phyloP scores from a whole-genome alignment of 2,888 invertebrate genomes.

The Drosophila robusta region DNA sequence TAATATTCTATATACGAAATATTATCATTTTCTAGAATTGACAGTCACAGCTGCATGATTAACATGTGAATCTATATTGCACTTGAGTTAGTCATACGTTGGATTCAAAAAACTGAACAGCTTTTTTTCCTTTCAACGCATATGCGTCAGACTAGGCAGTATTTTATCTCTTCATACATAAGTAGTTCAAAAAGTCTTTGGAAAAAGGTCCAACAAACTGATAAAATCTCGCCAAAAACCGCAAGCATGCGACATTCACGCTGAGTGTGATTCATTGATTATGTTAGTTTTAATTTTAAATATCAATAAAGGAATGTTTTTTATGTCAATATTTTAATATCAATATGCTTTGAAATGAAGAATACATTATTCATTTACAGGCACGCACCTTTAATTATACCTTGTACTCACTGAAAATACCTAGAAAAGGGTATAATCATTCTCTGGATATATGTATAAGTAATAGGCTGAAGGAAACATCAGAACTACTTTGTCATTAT shows the following conservation, averaged over 20 bases:
- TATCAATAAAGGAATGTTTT: neutral
- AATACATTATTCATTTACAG: neutral
- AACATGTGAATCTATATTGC: slow-evolving; percentile 1
- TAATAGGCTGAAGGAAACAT: no score
- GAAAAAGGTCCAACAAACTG: neutral
- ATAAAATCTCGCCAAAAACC: slow-evolving; percentile 12
- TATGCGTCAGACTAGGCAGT: slow-evolving; percentile 20
- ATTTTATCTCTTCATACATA: neutral
- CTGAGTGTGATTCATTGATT: slow-evolving; percentile 18
- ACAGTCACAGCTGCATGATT: slow-evolving; percentile 5
- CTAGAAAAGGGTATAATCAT: no score
- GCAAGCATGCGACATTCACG: neutral
- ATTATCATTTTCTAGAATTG: neutral
- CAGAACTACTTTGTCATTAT: no score
- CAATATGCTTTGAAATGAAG: neutral
- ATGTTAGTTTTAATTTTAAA: neutral
- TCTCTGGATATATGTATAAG: no score
- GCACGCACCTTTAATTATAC: no score
- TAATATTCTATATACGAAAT: neutral
- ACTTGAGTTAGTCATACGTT: slow-evolving; percentile 17
- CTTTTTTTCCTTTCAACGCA: neutral
- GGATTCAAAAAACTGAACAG: neutral
- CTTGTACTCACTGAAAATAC: no score
- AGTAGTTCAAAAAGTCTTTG: neutral
- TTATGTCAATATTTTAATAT: neutral